phyloP scores from a whole-genome alignment of 1,140 invertebrate genomes.

The Eueides isabella region DNA sequence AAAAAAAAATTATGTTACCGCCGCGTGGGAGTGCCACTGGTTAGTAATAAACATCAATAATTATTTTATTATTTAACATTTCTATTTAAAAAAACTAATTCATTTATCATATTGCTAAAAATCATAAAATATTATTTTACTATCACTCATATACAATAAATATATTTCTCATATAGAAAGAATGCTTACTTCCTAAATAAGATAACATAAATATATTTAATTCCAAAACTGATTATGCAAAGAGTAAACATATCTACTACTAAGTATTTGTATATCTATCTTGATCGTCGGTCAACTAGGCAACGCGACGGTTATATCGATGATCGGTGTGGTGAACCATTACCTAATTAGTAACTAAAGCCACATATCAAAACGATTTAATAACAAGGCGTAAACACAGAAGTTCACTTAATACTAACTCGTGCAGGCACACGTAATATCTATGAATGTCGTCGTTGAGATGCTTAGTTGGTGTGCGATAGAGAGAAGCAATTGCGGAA shows the following conservation, averaged over 20 bases:
- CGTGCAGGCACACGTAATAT: background rate
- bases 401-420: background rate
- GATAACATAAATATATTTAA: constrained; percentile 12
- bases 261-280: background rate
- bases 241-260: background rate
- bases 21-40: too few relatives aligned
- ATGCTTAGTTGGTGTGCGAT: constrained; percentile 47
- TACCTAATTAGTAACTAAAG: background rate
- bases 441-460: constrained; percentile 6
- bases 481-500: constrained; percentile 69
- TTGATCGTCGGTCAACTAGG: background rate
- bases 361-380: background rate
- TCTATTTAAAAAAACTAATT: too few relatives aligned
- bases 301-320: background rate
- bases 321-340: background rate
- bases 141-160: background rate
- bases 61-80: too few relatives aligned
- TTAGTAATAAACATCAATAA: too few relatives aligned
- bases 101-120: too few relatives aligned
- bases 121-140: too few relatives aligned
- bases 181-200: background rate
- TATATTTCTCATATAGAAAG: too few relatives aligned
- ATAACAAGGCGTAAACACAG: background rate
- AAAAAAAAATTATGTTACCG: too few relatives aligned
- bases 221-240: background rate